These are phyloP conservation scores for Lutjanus campechanus DNA, from an alignment of 2,797 vertebrate species.

Conservation along the genomic window DNA sequence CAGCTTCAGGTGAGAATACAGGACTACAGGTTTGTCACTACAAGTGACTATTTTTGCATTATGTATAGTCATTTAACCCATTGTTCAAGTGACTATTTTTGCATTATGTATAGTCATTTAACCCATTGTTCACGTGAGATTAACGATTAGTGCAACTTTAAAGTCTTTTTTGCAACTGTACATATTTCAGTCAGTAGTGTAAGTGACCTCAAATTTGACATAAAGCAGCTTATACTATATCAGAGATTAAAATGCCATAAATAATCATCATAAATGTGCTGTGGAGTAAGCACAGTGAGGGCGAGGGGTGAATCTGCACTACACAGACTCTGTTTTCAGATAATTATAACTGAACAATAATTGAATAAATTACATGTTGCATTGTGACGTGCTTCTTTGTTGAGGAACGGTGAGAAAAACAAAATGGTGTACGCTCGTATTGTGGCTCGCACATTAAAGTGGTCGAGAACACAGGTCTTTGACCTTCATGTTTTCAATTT, in stretches of 20 bases:
- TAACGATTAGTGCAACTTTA: background rate
- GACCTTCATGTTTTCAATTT: conserved; percentile 45
- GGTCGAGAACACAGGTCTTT: conserved; percentile 4
- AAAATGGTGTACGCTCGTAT: background rate
- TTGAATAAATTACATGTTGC: conserved; percentile 25
- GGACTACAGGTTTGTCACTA: background rate
- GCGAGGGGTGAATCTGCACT: conserved; percentile 11
- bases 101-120: too few relatives aligned
- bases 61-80: background rate
- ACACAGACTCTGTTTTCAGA: conserved; percentile 10
- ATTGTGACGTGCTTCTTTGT: conserved; percentile 6
- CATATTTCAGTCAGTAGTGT: background rate
- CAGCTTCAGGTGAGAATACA: background rate
- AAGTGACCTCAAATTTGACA: background rate
- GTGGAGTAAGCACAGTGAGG: background rate
- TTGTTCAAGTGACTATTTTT: background rate
- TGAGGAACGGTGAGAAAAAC: background rate
- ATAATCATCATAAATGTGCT: conserved; percentile 15
- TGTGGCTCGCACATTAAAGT: conserved; percentile 31
- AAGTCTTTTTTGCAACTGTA: background rate
- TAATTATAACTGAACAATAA: too few relatives aligned
- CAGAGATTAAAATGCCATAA: conserved; percentile 3
- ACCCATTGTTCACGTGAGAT: background rate
- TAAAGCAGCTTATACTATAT: conserved; percentile 2
- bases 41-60: too few relatives aligned